Base-by-base conservation (phyloP, 2,888 invertebrate species). In the Pristionchus mayeri region DNA sequence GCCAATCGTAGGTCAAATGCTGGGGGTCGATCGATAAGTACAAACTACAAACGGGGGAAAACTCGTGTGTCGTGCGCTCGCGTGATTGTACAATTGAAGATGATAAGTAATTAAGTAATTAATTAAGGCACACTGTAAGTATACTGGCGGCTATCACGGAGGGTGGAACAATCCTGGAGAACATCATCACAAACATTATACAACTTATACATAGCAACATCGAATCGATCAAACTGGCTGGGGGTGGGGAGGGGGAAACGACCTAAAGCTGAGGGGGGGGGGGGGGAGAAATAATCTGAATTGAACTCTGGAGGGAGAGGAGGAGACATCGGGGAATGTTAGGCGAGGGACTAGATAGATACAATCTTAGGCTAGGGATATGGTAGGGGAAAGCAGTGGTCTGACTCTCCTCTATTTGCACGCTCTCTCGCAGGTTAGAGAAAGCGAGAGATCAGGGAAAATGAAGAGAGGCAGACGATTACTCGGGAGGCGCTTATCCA, bases 241-340 rank as follows among this genome's bases (percentile, higher is more conserved):
- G 63, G n/a, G n/a, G n/a, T n/a, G n/a, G n/a, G n/a, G n/a, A n/a
- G n/a, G n/a, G n/a, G n/a, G n/a, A n/a, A 13, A 34, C 44, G 34
- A 30, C 21, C 60, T 60, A 60, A 60, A 60, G 30, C 60, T 11
- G 16, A 30, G 7, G 24, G 30, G 27, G 27, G 27, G 27, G 60
- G 27, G 11, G 24, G 44, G 27, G 11, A 30, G 44, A 30, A 11
- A 30, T 27, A 27, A 60, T 60, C 27, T 60, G 60, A 27, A 54
- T 60, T 60, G 60, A 60, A 60, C 60, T 60, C 60, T 60, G 60
- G 60, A n/a, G n/a, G n/a, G n/a, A n/a, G n/a, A n/a, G n/a, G n/a
- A n/a, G n/a, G n/a, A n/a, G n/a, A 30, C 27, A 24, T 9, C 60
- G 60, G 60, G n/a, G 60, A 60, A 60, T 60, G 60, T 60, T 30